Percentiles rank a stretch among this genome's conserved stretches.
phyloP scores from a whole-genome alignment of 92 coral and sea anemone genomes.

The Epizoanthus scotinus region DNA sequence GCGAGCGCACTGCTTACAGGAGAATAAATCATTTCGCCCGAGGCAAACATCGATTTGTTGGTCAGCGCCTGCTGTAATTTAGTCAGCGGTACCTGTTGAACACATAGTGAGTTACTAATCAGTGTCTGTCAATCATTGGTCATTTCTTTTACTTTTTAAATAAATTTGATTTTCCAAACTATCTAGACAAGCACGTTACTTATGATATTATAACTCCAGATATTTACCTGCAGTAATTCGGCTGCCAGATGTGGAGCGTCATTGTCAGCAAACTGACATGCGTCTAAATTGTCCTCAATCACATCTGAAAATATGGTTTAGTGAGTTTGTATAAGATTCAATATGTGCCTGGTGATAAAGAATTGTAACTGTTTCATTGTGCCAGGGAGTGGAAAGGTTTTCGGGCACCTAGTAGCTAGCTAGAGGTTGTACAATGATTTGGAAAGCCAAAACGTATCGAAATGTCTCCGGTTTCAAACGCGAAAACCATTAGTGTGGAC shows the following conservation, averaged over 20 bases:
- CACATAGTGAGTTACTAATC: too few relatives aligned
- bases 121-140: too few relatives aligned
- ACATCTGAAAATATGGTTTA: slow-evolving; percentile 39
- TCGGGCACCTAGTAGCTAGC: too few relatives aligned
- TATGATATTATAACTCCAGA: background rate
- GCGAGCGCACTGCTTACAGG: slow-evolving; percentile 80
- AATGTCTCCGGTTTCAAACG: too few relatives aligned
- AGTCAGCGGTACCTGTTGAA: slow-evolving; percentile 63
- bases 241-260: slow-evolving; percentile 53
- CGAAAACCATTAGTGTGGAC: too few relatives aligned
- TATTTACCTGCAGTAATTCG: slow-evolving; percentile 67
- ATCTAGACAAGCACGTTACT: too few relatives aligned
- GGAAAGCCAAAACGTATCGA: too few relatives aligned
- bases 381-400: too few relatives aligned
- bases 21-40: slow-evolving; percentile 93
- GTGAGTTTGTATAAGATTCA: background rate
- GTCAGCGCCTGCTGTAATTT: slow-evolving; percentile 80
- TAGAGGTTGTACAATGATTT: too few relatives aligned
- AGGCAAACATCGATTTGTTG: slow-evolving; percentile 82
- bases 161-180: too few relatives aligned
- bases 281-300: slow-evolving; percentile 73
- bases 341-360: background rate
- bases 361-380: too few relatives aligned
- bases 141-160: too few relatives aligned
- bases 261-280: slow-evolving; percentile 61